Conservation (phyloP, 2,797 vertebrate species). For the Hippoglossus hippoglossus region DNA sequence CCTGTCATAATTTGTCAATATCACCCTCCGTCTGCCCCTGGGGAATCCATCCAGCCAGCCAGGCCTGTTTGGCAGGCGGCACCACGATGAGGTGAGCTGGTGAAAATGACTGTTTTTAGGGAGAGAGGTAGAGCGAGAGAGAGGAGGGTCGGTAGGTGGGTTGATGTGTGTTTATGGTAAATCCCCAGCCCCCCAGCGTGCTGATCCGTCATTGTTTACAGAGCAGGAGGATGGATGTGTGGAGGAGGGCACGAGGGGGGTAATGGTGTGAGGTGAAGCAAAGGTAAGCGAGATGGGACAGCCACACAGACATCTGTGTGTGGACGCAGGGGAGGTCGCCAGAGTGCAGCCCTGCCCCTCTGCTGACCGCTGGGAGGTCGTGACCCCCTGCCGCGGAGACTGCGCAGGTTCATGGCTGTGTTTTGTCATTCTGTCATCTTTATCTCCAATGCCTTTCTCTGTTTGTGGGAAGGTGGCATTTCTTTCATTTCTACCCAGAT, state of each 20-base stretch:
- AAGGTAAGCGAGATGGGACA: slow-evolving; percentile 35
- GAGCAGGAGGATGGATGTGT: slow-evolving; percentile 41
- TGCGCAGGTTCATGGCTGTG: slow-evolving; percentile 24
- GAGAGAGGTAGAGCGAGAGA: not conserved
- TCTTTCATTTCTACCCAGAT: not conserved
- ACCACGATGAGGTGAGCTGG: slow-evolving; percentile 21
- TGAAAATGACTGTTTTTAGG: slow-evolving; percentile 10
- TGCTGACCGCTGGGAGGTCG: slow-evolving; percentile 37
- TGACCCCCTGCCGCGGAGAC: slow-evolving; percentile 25
- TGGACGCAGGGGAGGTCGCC: slow-evolving; percentile 12
- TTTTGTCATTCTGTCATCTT: slow-evolving; percentile 42
- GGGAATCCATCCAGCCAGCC: slow-evolving; percentile 48
- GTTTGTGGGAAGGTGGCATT: not conserved
- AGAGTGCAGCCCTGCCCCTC: slow-evolving; percentile 7
- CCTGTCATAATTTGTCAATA: slow-evolving; percentile 49
- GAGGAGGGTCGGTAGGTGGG: slow-evolving; percentile 20
- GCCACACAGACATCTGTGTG: slow-evolving; percentile 26
- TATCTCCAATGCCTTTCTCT: not conserved
- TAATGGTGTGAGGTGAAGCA: slow-evolving; percentile 52
- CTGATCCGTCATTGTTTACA: slow-evolving; percentile 66
- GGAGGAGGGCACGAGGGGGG: slow-evolving; percentile 8
- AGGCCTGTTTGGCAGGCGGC: slow-evolving; percentile 52
- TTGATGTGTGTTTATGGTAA: slow-evolving; percentile 57
- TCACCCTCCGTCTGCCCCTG: slow-evolving; percentile 24
- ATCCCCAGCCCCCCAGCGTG: slow-evolving; percentile 42